Base-by-base conservation (phyloP, 2,113 vertebrate species). In the Epinephelus moara region DNA sequence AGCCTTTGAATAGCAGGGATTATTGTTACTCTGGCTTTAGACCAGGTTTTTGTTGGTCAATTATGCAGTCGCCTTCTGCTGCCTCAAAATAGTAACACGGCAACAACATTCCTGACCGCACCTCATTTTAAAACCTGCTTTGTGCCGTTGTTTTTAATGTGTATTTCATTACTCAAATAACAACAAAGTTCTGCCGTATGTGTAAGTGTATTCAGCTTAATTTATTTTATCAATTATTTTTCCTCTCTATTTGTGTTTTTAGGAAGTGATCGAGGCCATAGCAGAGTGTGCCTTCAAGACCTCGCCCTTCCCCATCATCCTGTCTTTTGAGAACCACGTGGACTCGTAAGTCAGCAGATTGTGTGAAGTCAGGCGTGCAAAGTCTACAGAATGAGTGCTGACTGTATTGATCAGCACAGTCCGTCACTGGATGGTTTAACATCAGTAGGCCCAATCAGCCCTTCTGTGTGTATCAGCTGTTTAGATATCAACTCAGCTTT, bases 201-300 rank as follows among this genome's bases (percentile, higher is more conserved):
- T 55, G n/a, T 25, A 17, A 33, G 1, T 37, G 33, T 37, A 37
- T 37, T 49, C 3, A 59, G 2, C 2, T 3, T 25, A 0, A 30
- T 61, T n/a, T 42, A 8, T 12, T 1, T 33, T 23, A 18, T 37
- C 4, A 9, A 14, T 37, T 18, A 0, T 64, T 57, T 17, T 59
- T 75, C 40, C n/a, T 63, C 14, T 82, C 8, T 78, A 9, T 50
- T 57, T 64, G 61, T 76, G 45, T 82, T 30, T 94, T 87, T 70
- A 99, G 98, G 98, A 99, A 93, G 98, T 99, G 62, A 99, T 99
- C 85, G 98, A 99, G 96, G 98, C 97, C 18, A 99, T 99, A 37
- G 97, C 97, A 40, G 98, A 99, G 75, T 98, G 97, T 84, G 98
- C 98, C 42, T 99, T 99, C 95, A 99, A 99, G 96, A 99, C 97